Evolutionary conservation across 2,797 vertebrate species (phyloP).

Genomic region (Pangasius mekongensis): DNA sequence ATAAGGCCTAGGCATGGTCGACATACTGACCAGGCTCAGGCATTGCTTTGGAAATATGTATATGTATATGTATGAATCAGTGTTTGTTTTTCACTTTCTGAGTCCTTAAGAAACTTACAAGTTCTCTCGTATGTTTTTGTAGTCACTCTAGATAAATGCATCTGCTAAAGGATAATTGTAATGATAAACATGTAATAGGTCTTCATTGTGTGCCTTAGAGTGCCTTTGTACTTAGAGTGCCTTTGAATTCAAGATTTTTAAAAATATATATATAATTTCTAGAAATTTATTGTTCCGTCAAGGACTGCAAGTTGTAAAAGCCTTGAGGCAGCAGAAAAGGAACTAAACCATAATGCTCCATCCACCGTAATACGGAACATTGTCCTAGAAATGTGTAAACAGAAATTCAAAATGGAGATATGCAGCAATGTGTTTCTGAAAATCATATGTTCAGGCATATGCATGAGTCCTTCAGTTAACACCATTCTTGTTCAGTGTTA

Average conservation of each 20-base stretch:
- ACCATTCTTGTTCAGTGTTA: not conserved
- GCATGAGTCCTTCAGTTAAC: not conserved
- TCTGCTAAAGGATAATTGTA: not conserved
- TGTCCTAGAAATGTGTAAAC: not conserved
- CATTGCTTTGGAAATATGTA: conserved; percentile 11
- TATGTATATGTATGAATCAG: not conserved
- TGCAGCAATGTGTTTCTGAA: not conserved
- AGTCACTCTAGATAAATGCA: not conserved
- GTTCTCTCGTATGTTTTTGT: not conserved
- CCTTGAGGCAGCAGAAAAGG: not conserved
- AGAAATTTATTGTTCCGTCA: not conserved
- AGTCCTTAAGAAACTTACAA: not conserved
- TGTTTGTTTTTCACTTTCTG: not conserved
- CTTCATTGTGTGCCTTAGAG: not conserved
- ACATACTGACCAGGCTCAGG: conserved; percentile 24
- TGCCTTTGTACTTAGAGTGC: not conserved
- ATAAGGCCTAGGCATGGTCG: conserved; percentile 50
- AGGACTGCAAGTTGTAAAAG: not conserved
- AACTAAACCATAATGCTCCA: not conserved
- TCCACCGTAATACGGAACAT: not conserved
- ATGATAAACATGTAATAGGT: not conserved
- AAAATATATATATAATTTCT: not conserved
- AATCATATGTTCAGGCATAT: not conserved
- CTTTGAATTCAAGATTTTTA: not conserved
- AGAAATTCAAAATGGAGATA: not conserved